Base-by-base conservation (phyloP, 2,888 invertebrate genomes). In the Polylopha cassiicola region DNA sequence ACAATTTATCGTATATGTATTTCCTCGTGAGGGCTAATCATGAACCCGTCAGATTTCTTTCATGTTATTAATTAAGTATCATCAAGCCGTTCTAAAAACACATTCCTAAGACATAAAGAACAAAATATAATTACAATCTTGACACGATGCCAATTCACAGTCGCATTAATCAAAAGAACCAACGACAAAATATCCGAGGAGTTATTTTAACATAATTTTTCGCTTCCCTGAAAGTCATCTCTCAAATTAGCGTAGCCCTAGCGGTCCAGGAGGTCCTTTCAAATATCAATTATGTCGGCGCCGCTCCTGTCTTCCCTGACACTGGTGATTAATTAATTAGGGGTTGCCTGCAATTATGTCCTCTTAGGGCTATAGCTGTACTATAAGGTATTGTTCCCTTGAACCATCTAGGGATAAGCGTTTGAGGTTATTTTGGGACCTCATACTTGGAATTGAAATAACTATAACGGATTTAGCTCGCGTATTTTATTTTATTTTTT, bases 321-420 rank as follows among this genome's bases (percentile, higher is more conserved):
- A 69, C 69, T 69, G 65, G 71, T 79, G 78, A 80, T 79, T 84
- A 82, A 84, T 84, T 81, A 82, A 82, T 80, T 78, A 84, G 69
- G 71, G 75, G 67, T 65, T 70, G 65, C 56, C 66, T 74, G 72
- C 76, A 79, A 81, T 81, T 78, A 80, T 68, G 68, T 67, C 68
- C 67, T 68, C 68, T 68, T 64, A 53, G 61, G 56, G 55, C n/a
- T n/a, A 56, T 47, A 51, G 57, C 50, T 50, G 51, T 33, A 47
- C 48, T 48, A 51, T n/a, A n/a, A n/a, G n/a, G n/a, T 49, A 58
- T 55, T 56, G 55, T 54, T n/a, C 51, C 46, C 55, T 51, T 36
- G 34, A 37, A 11, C 34, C 26, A 30, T 30, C 29, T 29, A 18
- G 8, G 22, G 24, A 24, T 26, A 18, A 26, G 26, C 29, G 9